Conservation (phyloP, 2,888 invertebrate genomes). For the Meteorus cinctellus region DNA sequence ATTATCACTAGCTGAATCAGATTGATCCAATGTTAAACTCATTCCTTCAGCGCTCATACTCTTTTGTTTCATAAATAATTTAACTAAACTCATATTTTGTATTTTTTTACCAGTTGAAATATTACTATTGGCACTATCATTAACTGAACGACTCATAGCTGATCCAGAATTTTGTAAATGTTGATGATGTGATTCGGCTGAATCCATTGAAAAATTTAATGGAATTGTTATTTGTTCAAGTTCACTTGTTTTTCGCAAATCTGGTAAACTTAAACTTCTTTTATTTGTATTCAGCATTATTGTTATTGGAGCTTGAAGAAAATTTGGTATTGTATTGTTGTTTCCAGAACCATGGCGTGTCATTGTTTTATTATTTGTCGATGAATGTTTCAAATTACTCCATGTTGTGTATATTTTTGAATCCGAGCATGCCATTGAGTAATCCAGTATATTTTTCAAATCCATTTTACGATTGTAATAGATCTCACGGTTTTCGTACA, state of each 20-base stretch:
- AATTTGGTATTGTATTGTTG: constrained; percentile 78
- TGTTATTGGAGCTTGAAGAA: constrained; percentile 58
- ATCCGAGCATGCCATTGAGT: constrained; percentile 91
- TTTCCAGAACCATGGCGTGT: constrained; percentile 85
- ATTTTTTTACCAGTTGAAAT: constrained; percentile 73
- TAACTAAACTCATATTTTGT: constrained; percentile 87
- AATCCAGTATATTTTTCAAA: constrained; percentile 75
- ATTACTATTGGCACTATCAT: constrained; percentile 68
- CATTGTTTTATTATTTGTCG: constrained; percentile 69
- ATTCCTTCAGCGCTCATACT: constrained; percentile 87
- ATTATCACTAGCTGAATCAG: constrained; percentile 81
- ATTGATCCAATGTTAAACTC: constrained; percentile 83
- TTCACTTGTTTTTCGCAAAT: constrained; percentile 74
- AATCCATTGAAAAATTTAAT: constrained; percentile 79
- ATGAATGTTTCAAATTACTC: constrained; percentile 88
- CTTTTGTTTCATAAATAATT: constrained; percentile 92
- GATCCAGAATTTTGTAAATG: constrained; percentile 65
- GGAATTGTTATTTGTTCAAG: constrained; percentile 61
- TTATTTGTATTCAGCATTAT: constrained; percentile 57
- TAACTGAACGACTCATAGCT: constrained; percentile 68
- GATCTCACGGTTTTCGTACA: constrained; percentile 63
- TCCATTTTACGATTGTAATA: constrained; percentile 65
- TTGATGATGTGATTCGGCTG: constrained; percentile 68
- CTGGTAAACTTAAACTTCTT: constrained; percentile 88
- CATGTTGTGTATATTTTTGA: constrained; percentile 89